Conservation (phyloP, 2,888 invertebrate species). For the Temnothorax ravouxi region DNA sequence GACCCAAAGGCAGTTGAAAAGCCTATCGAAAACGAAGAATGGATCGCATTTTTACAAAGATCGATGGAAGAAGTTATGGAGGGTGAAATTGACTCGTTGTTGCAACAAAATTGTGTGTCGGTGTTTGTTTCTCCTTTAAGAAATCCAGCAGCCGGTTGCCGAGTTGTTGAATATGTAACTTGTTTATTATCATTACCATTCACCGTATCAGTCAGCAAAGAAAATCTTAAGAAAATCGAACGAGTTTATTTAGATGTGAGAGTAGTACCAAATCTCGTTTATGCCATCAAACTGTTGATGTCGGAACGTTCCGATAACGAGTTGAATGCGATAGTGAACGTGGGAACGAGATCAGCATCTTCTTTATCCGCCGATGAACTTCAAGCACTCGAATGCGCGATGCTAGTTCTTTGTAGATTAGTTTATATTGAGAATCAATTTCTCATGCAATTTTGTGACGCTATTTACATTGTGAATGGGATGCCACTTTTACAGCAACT, state of each 20-base stretch:
- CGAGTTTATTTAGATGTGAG: slow-evolving; percentile 93
- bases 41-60: slow-evolving; percentile 93
- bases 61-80: slow-evolving; percentile 94
- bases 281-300: slow-evolving; percentile 91
- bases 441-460: slow-evolving; percentile 91
- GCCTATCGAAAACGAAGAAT: slow-evolving; percentile 94
- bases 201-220: slow-evolving; percentile 84
- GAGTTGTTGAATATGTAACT: slow-evolving; percentile 89
- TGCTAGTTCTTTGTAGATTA: slow-evolving; percentile 90
- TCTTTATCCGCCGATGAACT: slow-evolving; percentile 89
- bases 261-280: slow-evolving; percentile 93
- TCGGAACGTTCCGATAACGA: slow-evolving; percentile 75
- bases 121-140: slow-evolving; percentile 90
- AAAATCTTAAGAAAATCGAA: slow-evolving; percentile 87
- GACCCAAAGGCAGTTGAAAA: slow-evolving; percentile 81
- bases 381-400: slow-evolving; percentile 89
- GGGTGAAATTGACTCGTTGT: slow-evolving; percentile 92
- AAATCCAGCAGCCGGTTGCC: slow-evolving; percentile 89
- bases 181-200: slow-evolving; percentile 90
- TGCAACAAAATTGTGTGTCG: slow-evolving; percentile 88
- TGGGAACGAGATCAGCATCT: slow-evolving; percentile 79
- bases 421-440: slow-evolving; percentile 90
- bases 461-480: slow-evolving; percentile 88
- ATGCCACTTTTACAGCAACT: slow-evolving; percentile 86
- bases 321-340: slow-evolving; percentile 62